Evolutionary conservation across 30 jellyfish, hydroid and myxozoan genomes (phyloP).

Genomic region (Aurelia aurita): DNA sequence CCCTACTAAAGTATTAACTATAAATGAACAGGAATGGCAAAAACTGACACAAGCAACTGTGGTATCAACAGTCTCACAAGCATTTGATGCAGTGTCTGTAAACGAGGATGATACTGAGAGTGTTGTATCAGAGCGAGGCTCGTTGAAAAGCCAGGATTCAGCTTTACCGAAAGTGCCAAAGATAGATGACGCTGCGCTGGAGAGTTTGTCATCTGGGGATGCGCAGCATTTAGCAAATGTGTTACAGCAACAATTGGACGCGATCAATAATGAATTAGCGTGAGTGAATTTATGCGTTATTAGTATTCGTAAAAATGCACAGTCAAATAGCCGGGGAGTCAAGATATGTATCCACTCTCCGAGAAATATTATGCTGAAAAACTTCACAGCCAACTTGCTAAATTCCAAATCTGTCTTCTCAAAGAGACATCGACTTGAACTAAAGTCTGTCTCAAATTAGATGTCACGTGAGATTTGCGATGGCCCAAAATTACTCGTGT

Average conservation of each 20-base stretch:
- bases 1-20: conserved; percentile 60
- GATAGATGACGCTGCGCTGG: conserved; percentile 74
- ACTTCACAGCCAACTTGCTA: too few species aligned
- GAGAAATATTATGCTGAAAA: too few species aligned
- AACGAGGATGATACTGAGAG: conserved; percentile 60
- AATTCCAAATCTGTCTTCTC: too few species aligned
- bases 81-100: conserved; percentile 55
- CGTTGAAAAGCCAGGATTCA: conserved; percentile 39
- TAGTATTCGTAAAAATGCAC: too few species aligned
- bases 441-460: too few species aligned
- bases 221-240: conserved; percentile 90
- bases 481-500: too few species aligned
- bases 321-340: too few species aligned
- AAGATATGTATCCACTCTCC: neutral
- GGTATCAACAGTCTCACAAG: conserved; percentile 68
- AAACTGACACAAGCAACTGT: conserved; percentile 87
- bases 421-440: too few species aligned
- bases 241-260: conserved; percentile 85
- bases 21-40: conserved; percentile 82
- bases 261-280: conserved; percentile 90
- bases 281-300: conserved; percentile 12
- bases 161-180: conserved; percentile 49
- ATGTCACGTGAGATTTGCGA: too few species aligned
- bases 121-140: conserved; percentile 50
- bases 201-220: conserved; percentile 81